A percentile compares a stretch with the other conserved stretches of the same genome.
Evolutionary conservation across 2,113 vertebrate species (phyloP).

Genomic region (Leptosomus discolor): DNA sequence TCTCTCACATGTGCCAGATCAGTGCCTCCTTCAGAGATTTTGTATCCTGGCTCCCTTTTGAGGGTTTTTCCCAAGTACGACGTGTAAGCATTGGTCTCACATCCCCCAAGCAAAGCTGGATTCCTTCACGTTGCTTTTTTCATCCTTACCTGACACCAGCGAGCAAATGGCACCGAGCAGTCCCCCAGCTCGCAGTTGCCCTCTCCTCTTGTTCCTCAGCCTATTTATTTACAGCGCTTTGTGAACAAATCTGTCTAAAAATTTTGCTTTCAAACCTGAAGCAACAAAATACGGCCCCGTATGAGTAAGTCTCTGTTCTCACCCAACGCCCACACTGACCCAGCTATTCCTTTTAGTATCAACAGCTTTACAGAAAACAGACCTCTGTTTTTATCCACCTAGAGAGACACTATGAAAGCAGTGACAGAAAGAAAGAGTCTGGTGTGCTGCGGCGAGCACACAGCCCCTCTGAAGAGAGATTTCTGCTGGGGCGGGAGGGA

Average conservation of each 20-base stretch:
- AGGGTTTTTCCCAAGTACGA: neutral
- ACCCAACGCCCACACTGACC: conserved; percentile 16
- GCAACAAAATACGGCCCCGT: neutral
- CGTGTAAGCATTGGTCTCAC: accelerated
- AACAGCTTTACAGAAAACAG: conserved; percentile 45
- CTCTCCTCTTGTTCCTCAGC: neutral
- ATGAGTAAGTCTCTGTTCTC: conserved; percentile 12
- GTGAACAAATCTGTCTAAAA: neutral
- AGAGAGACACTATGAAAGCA: neutral
- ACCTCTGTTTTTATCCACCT: neutral
- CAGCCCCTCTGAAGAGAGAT: neutral
- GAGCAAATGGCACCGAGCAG: accelerated
- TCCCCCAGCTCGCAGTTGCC: neutral
- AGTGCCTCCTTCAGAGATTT: accelerated
- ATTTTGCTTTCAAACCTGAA: neutral
- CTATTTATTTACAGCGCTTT: accelerated
- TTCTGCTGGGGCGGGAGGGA: neutral
- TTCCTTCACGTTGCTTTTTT: neutral
- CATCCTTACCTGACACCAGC: neutral
- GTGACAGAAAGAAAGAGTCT: neutral
- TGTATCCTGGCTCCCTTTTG: neutral
- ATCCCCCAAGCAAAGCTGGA: neutral
- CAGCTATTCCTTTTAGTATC: conserved; percentile 7
- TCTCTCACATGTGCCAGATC: accelerated
- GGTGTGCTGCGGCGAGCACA: accelerated